A percentile compares a stretch with the other conserved stretches of the same genome.
Evolutionary conservation across 2,113 vertebrate genomes (phyloP).

Genomic region (Onychostruthus taczanowskii): DNA sequence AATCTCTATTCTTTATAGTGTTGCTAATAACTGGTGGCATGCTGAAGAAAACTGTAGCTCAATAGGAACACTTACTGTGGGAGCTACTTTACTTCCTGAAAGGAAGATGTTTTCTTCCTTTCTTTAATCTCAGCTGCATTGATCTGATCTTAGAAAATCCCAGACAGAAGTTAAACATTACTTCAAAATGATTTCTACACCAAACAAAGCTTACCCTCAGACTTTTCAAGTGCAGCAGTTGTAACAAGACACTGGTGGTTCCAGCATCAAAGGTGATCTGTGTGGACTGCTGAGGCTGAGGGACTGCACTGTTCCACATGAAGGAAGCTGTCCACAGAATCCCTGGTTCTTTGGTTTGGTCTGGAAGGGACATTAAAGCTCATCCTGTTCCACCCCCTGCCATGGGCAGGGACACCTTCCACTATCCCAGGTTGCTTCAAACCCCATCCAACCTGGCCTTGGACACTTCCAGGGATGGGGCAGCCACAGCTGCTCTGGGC

Average conservation of each 20-base stretch:
- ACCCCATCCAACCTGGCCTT: not conserved
- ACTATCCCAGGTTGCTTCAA: not conserved
- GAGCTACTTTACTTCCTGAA: not conserved
- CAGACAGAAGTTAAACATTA: not conserved
- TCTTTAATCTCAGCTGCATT: constrained; percentile 4
- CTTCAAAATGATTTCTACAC: constrained; percentile 4
- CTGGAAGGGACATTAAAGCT: not conserved
- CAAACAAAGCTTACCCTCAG: not conserved
- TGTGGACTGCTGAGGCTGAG: not conserved
- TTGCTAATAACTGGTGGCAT: constrained; percentile 13
- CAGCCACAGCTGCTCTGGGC: not conserved
- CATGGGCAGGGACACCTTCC: not conserved
- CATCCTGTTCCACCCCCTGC: accelerated
- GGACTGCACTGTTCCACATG: not conserved
- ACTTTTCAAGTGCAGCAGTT: not conserved
- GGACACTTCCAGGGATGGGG: not conserved
- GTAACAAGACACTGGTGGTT: not conserved
- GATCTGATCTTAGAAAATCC: constrained; percentile 6
- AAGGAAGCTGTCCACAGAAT: not conserved
- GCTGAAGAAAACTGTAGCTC: not conserved
- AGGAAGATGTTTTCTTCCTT: not conserved
- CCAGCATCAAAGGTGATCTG: not conserved
- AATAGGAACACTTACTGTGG: not conserved
- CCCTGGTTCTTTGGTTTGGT: not conserved
- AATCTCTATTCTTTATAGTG: constrained; percentile 42